Evolutionary conservation across 2,113 vertebrate species (phyloP), one percentile per base, ranked within the genome.

Genomic region (Indicator maculatus): DNA sequence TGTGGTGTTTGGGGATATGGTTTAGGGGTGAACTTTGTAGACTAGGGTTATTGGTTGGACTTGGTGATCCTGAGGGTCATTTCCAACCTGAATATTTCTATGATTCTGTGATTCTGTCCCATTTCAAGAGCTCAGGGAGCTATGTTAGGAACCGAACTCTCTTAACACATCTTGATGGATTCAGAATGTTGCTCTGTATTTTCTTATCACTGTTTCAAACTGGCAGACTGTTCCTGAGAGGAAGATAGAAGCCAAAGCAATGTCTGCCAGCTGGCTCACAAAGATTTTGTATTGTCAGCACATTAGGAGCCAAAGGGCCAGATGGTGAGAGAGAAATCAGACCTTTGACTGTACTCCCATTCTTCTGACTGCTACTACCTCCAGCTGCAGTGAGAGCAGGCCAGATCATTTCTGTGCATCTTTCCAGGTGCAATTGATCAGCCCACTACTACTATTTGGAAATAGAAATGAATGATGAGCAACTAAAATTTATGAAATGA

Each of bases 251-350:
- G 87, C 91, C 96, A 95, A 81, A 72, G 39, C 56, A 41, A 28
- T 10, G 65, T 41, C 58, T 91, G 87, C 93, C 96, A 97, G 89
- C 89, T 96, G 85, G 79, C 93, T 95, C 86, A 82, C 47, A 86
- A 58, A 61, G 75, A 95, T 78, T 59, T 74, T 67, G 56, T 78
- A 71, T 16, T 69, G 74, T 97, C 95, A 95, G 92, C 80, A 83
- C 67, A 45, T 58, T 41, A 30, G 72, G 39, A 90, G 81, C 92
- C 95, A 96, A 92, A 89, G 67, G 79, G 53, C 89, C 97, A 97
- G 96, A 96, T 96, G 95, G 95, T 89, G 41, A 50, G 60, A 69
- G 59, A 87, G 56, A 93, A 12, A 52, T 26, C 58, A 74, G 75
- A 79, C 26, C 23, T 45, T 69, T 82, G 15, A 83, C 60, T 8